Evolutionary conservation across 2,113 vertebrate genomes (phyloP), one percentile per base, ranked within the genome.

Genomic region (Toxostoma redivivum): DNA sequence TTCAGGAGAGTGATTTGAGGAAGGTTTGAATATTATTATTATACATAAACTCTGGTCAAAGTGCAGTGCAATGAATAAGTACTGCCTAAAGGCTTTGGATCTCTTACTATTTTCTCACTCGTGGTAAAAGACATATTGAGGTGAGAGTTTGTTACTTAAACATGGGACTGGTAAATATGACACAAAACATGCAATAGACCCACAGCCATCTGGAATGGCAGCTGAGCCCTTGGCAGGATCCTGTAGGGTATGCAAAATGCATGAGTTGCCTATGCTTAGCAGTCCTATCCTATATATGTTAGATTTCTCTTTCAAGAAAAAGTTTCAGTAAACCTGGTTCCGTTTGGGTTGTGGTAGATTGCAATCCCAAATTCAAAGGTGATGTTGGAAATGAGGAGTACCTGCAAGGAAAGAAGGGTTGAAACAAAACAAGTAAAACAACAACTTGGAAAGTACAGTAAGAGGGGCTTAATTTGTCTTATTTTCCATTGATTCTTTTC

Each of bases 71-170:
- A 24, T 48, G 31, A 86, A 47, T 22, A 70, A 64, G 56, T 51
- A 8, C 12, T 74, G 47, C 54, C 35, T 70, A 35, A 88, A 13
- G 37, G 15, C 31, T 35, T 62, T 90, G 35, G 37, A 91, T 91
- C 33, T 50, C 33, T 38, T 48, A 22, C 24, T 80, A 0, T 90
- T 94, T 95, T 97, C 35, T 94, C 44, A 44, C 24, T 84, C 38
- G 31, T 74, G 83, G 12, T 78, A 73, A 90, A 83, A 82, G 93
- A 73, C 74, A 70, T 88, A 88, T 66, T 90, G 92, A 93, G 85
- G 74, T 94, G 54, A 77, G 74, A 86, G 65, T 58, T 88, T 93
- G 87, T 95, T 88, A 73, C 50, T 93, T 93, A 95, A 94, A 93
- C 62, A 83, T 11, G 50, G 50, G n/a, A 31, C 54, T 77, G 76